Percentiles rank a stretch among this genome's conserved stretches.
Conservation (phyloP, 2,113 vertebrate genomes). For the Scomber japonicus region DNA sequence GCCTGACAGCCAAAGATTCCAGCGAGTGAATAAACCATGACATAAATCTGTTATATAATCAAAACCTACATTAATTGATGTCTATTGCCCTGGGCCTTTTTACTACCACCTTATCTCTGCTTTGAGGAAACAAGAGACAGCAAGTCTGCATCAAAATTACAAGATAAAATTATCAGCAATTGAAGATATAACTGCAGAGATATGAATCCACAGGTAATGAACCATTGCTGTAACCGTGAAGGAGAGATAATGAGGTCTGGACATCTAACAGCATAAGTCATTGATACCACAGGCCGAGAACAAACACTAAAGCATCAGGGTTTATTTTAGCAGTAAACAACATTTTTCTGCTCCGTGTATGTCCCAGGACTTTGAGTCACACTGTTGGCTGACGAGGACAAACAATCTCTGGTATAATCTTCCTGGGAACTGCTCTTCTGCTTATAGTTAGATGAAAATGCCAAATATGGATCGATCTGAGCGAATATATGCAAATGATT, state of each 20-base stretch:
- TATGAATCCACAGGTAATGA: conserved; percentile 16
- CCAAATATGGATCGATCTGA: neutral
- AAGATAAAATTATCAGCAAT: conserved; percentile 6
- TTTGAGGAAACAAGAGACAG: conserved; percentile 10
- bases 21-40: conserved; percentile 40
- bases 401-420: conserved; percentile 28
- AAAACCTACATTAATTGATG: conserved; percentile 27
- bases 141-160: conserved; percentile 15
- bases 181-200: neutral
- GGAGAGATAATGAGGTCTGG: conserved; percentile 9
- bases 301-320: conserved; percentile 51
- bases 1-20: conserved; percentile 39
- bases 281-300: conserved; percentile 37
- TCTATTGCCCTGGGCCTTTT: neutral
- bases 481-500: neutral
- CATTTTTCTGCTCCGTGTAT: conserved; percentile 20
- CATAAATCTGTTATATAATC: conserved; percentile 58
- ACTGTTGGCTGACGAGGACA: neutral
- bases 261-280: neutral
- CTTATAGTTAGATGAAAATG: neutral
- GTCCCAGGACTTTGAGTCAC: conserved; percentile 17
- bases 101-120: neutral
- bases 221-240: neutral
- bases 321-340: conserved; percentile 74
- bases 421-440: neutral